Percentiles rank a stretch among this genome's conserved stretches.
These are phyloP conservation scores for Nasonia vitripennis DNA, from an alignment of 1,140 invertebrate species.

Conservation along the genomic window DNA sequence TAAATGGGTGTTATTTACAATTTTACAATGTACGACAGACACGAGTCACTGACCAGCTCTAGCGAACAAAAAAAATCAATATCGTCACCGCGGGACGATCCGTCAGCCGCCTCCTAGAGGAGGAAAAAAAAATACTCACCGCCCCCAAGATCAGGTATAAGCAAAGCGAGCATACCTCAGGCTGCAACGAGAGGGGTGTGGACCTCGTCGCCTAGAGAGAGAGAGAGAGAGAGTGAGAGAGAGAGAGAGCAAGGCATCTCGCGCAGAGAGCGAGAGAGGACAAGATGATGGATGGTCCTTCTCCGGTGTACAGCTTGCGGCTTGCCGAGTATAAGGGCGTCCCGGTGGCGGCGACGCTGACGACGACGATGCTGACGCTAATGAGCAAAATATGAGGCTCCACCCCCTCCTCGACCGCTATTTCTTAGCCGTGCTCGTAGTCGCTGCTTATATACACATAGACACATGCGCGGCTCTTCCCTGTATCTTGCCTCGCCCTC, in stretches of 20 bases:
- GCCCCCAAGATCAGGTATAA: slow-evolving; percentile 5
- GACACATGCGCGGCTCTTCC: neutral
- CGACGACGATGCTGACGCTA: slow-evolving; percentile 73
- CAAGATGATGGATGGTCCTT: slow-evolving; percentile 73
- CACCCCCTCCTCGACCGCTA: slow-evolving; percentile 57
- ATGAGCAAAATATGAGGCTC: slow-evolving; percentile 75
- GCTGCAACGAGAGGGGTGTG: slow-evolving; percentile 14
- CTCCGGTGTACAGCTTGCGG: slow-evolving; percentile 57
- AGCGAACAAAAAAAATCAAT: neutral
- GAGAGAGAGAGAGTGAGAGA: too few species aligned
- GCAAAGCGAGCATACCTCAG: neutral
- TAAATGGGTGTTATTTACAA: neutral
- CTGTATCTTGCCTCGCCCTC: neutral
- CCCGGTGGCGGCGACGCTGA: slow-evolving; percentile 62
- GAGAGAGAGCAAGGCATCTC: neutral
- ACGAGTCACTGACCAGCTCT: neutral
- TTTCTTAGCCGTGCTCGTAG: slow-evolving; percentile 39
- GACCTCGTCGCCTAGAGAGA: neutral
- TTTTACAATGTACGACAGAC: too few species aligned
- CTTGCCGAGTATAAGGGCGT: slow-evolving; percentile 51
- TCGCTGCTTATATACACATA: slow-evolving; percentile 44
- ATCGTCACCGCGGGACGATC: neutral
- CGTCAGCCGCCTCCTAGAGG: neutral
- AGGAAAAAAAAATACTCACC: neutral
- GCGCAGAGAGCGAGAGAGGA: slow-evolving; percentile 53